These are phyloP conservation scores for crab-eating macaque (Macaca fascicularis) DNA, from an alignment of 2,113 vertebrate species.

Conservation along the genomic window DNA sequence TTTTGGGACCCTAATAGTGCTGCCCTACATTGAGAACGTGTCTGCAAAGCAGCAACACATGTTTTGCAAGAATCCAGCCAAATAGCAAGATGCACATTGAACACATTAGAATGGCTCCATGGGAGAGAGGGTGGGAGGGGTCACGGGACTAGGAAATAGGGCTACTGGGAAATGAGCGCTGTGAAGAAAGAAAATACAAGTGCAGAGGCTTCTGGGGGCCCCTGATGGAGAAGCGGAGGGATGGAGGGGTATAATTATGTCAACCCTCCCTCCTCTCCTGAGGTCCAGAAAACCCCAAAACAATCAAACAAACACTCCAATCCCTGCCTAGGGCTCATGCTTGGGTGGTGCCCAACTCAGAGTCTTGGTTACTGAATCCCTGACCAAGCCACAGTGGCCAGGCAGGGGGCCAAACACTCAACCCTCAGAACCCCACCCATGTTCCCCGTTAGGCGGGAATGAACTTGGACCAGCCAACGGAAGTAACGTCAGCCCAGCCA, in stretches of 20 bases:
- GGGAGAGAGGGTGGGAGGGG: background rate
- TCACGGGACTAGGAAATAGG: background rate
- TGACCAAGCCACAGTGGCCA: background rate
- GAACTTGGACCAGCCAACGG: background rate
- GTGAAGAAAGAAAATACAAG: background rate
- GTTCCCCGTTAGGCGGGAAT: background rate
- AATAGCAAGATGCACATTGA: background rate
- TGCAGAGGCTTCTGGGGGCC: accelerated
- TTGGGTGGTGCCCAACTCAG: accelerated
- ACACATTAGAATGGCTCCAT: background rate
- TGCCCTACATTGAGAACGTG: accelerated
- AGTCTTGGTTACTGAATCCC: background rate
- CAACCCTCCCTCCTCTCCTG: background rate
- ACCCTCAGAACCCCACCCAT: background rate
- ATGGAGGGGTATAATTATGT: background rate
- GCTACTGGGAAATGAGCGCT: background rate
- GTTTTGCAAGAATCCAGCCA: background rate
- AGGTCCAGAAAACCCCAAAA: background rate
- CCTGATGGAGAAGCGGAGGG: accelerated
- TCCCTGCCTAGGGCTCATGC: background rate
- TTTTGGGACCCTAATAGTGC: background rate
- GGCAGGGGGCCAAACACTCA: background rate
- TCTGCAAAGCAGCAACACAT: accelerated
- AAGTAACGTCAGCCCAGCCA: background rate
- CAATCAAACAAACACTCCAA: background rate